Percentiles rank a stretch among this genome's conserved stretches.
These are phyloP conservation scores for Triplophysa bombifrons DNA, from an alignment of 2,797 vertebrate genomes.

Conservation along the genomic window DNA sequence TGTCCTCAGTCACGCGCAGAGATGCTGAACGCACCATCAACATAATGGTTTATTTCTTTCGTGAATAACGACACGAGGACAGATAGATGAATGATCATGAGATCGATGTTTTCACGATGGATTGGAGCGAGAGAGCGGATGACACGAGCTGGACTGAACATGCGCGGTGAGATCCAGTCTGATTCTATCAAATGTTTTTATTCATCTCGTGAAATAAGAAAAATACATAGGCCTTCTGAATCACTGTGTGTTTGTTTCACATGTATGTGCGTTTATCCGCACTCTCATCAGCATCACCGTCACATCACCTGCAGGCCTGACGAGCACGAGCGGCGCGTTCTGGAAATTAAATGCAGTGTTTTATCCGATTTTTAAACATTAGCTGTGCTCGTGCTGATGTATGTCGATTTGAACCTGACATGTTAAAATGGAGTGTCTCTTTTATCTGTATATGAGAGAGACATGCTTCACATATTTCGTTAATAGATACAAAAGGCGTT, in stretches of 20 bases:
- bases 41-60: constrained; percentile 9
- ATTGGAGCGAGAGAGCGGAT: constrained; percentile 70
- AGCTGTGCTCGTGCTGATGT: too few species aligned
- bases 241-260: too few species aligned
- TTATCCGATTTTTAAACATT: not conserved
- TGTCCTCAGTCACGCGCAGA: constrained; percentile 39
- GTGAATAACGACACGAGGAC: not conserved
- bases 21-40: constrained; percentile 26
- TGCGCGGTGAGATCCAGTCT: constrained; percentile 50
- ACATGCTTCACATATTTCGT: too few species aligned
- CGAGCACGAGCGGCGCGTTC: not conserved
- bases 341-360: not conserved
- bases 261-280: too few species aligned
- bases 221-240: too few species aligned
- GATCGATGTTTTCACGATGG: constrained; percentile 63
- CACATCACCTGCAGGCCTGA: not conserved
- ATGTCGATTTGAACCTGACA: too few species aligned
- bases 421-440: too few species aligned
- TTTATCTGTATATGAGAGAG: too few species aligned
- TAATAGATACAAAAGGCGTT: too few species aligned
- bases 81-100: constrained; percentile 41
- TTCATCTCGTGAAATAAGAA: too few species aligned
- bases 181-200: not conserved
- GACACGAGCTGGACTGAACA: constrained; percentile 69
- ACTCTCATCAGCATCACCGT: not conserved